These are phyloP conservation scores for Tragelaphus eurycerus DNA, from an alignment of 2,797 vertebrate genomes.

Conservation along the genomic window DNA sequence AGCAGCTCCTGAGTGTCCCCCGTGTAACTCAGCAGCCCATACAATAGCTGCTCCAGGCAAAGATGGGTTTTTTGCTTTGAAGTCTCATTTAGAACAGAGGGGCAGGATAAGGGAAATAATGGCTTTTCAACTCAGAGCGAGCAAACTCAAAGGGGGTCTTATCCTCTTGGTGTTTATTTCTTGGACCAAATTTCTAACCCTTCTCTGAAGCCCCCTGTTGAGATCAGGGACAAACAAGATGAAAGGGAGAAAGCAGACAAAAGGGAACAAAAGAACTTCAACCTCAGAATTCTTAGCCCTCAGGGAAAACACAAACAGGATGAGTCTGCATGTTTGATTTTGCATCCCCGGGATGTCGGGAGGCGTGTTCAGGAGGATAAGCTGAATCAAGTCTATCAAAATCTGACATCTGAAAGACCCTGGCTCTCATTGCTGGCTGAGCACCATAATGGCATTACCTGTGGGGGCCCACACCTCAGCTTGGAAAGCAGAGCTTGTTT, in stretches of 20 bases:
- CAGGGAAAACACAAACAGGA: slow-evolving; percentile 62
- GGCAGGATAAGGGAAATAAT: slow-evolving; percentile 18
- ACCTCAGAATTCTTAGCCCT: slow-evolving; percentile 34
- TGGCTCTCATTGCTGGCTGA: not conserved
- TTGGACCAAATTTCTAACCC: slow-evolving; percentile 38
- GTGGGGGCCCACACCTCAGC: not conserved
- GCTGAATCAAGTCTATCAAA: not conserved
- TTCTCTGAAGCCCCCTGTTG: slow-evolving; percentile 35
- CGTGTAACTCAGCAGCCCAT: not conserved
- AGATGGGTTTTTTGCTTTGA: slow-evolving; percentile 24
- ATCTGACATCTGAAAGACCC: not conserved
- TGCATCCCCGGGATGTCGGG: not conserved
- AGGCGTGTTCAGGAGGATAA: not conserved
- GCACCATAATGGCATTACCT: not conserved
- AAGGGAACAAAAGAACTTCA: slow-evolving; percentile 55
- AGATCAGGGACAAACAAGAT: slow-evolving; percentile 57
- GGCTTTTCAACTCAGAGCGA: slow-evolving; percentile 29
- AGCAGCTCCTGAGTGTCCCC: not conserved
- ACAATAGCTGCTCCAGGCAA: not conserved
- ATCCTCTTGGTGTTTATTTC: slow-evolving; percentile 54
- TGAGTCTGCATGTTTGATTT: slow-evolving; percentile 49
- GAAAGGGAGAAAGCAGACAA: slow-evolving; percentile 55
- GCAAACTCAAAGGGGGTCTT: slow-evolving; percentile 24
- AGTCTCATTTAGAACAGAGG: not conserved
- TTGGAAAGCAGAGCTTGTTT: not conserved